Evolutionary conservation across 2,888 invertebrate genomes (phyloP), one percentile per base, ranked within the genome.

Genomic region (Candidula unifasciata): DNA sequence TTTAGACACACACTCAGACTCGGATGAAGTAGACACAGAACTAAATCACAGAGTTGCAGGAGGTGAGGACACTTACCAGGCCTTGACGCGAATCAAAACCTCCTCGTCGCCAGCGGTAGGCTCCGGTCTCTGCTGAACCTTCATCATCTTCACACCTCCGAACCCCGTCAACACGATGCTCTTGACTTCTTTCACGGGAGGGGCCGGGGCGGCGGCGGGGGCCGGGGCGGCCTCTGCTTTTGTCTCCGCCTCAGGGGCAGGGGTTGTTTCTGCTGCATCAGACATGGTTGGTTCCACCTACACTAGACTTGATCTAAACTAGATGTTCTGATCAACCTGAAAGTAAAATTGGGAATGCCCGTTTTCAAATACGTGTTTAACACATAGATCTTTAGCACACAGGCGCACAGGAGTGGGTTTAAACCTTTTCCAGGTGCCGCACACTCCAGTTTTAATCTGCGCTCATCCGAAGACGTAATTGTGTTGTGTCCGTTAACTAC

Each of bases 141-240:
- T 97, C 90, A 97, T 96, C 93, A 96, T 96, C 94, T 97, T 97
- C 87, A 97, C 95, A 71, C 97, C 97, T 68, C 97, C 97, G 94
- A 97, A 97, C 91, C 96, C 96, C 88, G 96, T 96, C 90, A 97
- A 95, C 88, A 97, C 96, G 90, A 97, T 96, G 83, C 96, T 96
- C 93, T 96, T 95, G 96, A 97, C 97, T 94, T 97, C 96, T 94
- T 96, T 96, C 89, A 95, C 87, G 64, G 90, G 89, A 52, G 88
- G 86, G 30, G 95, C 91, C 95, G 95, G 83, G 90, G 92, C 77
- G 37, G 86, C 73, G 57, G 86, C 86, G 10, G 87, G 87, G 13
- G 60, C 44, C 6, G 87, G 87, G 24, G 60, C 44, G 2, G 44
- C 76, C 24, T 74, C 66, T 30, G 73, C 44, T 13, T 73, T 33